A percentile compares a stretch with the other conserved stretches of the same genome.
Conservation (phyloP, 2,888 invertebrate species). For the Chamaedrilus cognettii region DNA sequence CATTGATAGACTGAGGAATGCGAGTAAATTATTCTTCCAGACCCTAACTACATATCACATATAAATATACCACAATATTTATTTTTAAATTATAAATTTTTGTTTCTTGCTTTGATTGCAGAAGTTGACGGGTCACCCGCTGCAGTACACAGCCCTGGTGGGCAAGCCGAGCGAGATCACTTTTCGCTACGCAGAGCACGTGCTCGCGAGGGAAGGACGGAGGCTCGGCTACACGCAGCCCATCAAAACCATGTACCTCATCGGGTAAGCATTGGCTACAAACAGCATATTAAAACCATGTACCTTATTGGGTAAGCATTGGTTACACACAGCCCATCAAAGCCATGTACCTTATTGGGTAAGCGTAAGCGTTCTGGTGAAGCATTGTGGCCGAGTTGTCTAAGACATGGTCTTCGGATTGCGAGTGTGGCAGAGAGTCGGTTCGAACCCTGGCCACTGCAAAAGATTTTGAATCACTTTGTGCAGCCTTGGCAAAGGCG, state of each 20-base stretch:
- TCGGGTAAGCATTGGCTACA: conserved; percentile 56
- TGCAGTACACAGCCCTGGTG: conserved; percentile 53
- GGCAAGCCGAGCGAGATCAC: conserved; percentile 59
- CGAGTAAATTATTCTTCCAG: no score
- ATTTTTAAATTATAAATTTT: neutral
- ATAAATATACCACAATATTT: no score
- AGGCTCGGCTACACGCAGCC: conserved; percentile 48
- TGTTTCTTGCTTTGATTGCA: conserved; percentile 23
- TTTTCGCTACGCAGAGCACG: conserved; percentile 57
- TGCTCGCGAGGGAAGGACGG: conserved; percentile 47
- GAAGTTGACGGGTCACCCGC: conserved; percentile 56
- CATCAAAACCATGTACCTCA: conserved; percentile 54
- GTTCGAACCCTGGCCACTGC: no score
- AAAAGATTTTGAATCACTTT: no score
- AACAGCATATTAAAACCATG: conserved; percentile 49
- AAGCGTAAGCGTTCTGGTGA: no score
- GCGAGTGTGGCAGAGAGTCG: no score
- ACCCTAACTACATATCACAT: no score
- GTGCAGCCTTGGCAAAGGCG: no score
- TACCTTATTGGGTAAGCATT: conserved; percentile 58
- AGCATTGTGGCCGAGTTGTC: no score
- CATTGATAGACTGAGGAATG: no score
- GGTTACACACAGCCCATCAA: conserved; percentile 48
- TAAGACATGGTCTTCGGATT: no score
- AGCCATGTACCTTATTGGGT: conserved; percentile 58